Percentiles rank a stretch among this genome's conserved stretches.
These are phyloP conservation scores for Tenualosa thibaudeaui DNA, from an alignment of 2,797 vertebrate species.

Conservation along the genomic window DNA sequence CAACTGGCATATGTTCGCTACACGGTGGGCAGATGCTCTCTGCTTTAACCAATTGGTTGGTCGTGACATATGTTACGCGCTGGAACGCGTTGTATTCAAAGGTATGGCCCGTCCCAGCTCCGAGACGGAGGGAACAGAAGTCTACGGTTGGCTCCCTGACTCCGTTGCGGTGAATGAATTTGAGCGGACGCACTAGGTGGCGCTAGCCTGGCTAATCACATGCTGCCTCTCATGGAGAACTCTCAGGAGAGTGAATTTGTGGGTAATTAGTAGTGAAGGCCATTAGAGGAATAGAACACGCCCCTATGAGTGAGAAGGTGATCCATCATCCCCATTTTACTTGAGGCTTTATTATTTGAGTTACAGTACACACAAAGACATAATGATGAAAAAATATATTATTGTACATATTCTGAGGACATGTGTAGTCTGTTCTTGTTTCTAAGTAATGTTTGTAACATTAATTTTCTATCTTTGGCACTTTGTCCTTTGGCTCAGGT, in stretches of 20 bases:
- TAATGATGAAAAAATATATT: neutral
- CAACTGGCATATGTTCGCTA: too few species aligned
- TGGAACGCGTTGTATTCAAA: too few species aligned
- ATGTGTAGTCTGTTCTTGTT: neutral
- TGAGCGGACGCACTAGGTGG: too few species aligned
- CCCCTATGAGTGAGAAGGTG: neutral
- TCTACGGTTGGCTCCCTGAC: too few species aligned
- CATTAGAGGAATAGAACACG: neutral
- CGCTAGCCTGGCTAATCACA: neutral
- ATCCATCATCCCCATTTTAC: neutral
- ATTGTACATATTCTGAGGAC: neutral
- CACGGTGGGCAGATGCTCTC: too few species aligned
- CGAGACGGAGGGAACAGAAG: too few species aligned
- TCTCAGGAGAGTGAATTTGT: neutral
- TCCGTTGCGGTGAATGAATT: too few species aligned
- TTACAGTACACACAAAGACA: neutral
- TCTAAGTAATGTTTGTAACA: constrained; percentile 7
- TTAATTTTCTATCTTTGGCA: constrained; percentile 10
- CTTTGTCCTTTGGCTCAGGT: constrained; percentile 19
- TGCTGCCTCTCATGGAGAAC: neutral
- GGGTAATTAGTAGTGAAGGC: neutral
- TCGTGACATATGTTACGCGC: too few species aligned
- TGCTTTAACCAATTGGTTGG: too few species aligned
- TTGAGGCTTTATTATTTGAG: neutral
- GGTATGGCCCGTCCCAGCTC: too few species aligned